Evolutionary conservation across 2,113 vertebrate species (phyloP), one percentile per base, ranked within the genome.

Genomic region (Psophia crepitans): DNA sequence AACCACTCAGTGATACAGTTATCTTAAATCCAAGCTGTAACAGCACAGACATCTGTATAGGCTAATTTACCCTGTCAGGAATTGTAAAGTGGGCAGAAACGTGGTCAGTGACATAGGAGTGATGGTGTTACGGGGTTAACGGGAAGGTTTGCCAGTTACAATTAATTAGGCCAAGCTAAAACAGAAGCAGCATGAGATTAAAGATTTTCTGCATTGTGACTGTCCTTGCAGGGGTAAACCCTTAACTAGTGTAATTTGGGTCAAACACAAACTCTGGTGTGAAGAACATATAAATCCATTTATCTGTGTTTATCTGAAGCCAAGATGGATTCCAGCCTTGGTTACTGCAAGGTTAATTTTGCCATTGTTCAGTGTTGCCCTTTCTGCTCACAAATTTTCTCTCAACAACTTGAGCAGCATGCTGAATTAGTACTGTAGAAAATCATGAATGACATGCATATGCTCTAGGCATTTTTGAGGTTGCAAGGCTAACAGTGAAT

Each of bases 381-480:
- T 91, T 94, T 85, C 49, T 87, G 58, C 61, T 69, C 44, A 46
- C 32, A 65, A 65, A 39, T 91, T 92, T 93, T 96, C 91, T 93
- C 53, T 77, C 69, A 69, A 90, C 60, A 91, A 77, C 41, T 93
- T 93, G 84, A 97, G 87, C 89, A 92, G 78, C 57, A 4, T 60
- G 81, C 61, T 95, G 89, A 95, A 95, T 95, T 92, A 83, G 41
- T 95, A 85, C 82, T 97, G 94, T 87, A 93, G 89, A 93, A 95
- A 95, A 97, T 96, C 93, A 83, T 65, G 89, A 87, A 82, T 94
- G 92, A 61, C 93, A 74, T 89, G 84, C 80, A 44, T 93, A 73
- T 91, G 74, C 61, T 93, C 41, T 57, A 51, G 77, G 87, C 91
- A 96, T 96, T 92, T 91, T 91, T 89, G 65, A 78, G 89, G 86